These are phyloP conservation scores for Aegotheles bennettii DNA, from an alignment of 2,113 vertebrate genomes.

Conservation along the genomic window DNA sequence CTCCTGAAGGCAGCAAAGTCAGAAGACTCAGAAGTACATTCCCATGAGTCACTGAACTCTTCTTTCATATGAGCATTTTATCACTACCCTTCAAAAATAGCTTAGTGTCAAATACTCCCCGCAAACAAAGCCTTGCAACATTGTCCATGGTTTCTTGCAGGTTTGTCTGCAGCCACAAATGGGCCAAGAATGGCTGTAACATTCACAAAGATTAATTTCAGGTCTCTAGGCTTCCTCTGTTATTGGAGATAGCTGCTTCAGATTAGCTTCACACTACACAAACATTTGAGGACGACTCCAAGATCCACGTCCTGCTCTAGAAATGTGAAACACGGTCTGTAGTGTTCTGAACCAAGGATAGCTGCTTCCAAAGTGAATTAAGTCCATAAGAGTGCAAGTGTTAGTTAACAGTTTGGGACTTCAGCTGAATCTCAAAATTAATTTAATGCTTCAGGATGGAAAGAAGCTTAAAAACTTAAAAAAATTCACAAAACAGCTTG, in stretches of 20 bases:
- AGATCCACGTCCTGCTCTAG: background rate
- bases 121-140: background rate
- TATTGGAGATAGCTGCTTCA: background rate
- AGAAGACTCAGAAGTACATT: background rate
- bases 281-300: background rate
- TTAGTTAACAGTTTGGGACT: background rate
- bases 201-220: background rate
- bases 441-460: background rate
- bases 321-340: background rate
- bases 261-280: background rate
- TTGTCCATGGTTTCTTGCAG: background rate
- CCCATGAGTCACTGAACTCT: background rate
- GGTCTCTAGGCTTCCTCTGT: background rate
- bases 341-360: background rate
- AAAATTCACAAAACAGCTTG: rapidly evolving
- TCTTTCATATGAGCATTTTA: background rate
- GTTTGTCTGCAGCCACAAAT: background rate
- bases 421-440: background rate
- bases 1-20: background rate
- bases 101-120: background rate
- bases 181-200: background rate
- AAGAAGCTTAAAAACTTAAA: background rate
- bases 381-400: rapidly evolving
- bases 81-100: background rate
- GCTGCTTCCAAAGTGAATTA: background rate